Base-by-base conservation (phyloP, 2,797 vertebrate species). In the Austrolebias charrua region DNA sequence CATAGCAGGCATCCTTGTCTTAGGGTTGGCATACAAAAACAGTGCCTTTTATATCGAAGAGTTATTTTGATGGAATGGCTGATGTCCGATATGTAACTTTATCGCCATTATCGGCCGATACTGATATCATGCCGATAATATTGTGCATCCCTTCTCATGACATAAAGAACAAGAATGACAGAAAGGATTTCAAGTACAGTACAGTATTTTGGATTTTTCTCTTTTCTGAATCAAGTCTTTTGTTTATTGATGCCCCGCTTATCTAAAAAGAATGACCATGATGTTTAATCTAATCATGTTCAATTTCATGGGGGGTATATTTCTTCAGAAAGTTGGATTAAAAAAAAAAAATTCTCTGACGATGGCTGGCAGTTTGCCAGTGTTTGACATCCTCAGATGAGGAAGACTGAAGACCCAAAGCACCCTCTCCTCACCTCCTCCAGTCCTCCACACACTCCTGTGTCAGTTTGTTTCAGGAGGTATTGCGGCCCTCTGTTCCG, bases 231-330 rank as follows among this genome's bases (percentile, higher is more conserved):
- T 70, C 13, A 69, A 83, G 55, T 72, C 43, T 60, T 85, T 79
- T 82, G 73, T 80, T 79, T 59, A 55, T 47, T 83, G 76, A 83
- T 80, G 66, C 49, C 59, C 59, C 62, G 66, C 55, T 79, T 69
- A 62, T 81, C 75, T 38, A 31, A 60, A 70, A 79, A 74, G 67
- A 83, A 73, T 57, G 49, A 45, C 50, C 61, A 52, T 76, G 83
- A 69, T 80, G 76, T 65, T 78, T 80, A 86, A 89, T 84, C 84
- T 86, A 71, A 85, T 88, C 79, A 87, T 83, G 84, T 82, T 86
- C 78, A 81, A 88, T 90, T 90, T 84, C 81, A 86, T 69, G 64
- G 84, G 66, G 74, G 62, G 71, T 40, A 76, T 54, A 76, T 54
- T 81, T 82, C 79, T 54, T 58, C 43, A 60, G 73, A 81, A 84